Conservation (phyloP, 2,113 vertebrate species). For the Tupaia tana region DNA sequence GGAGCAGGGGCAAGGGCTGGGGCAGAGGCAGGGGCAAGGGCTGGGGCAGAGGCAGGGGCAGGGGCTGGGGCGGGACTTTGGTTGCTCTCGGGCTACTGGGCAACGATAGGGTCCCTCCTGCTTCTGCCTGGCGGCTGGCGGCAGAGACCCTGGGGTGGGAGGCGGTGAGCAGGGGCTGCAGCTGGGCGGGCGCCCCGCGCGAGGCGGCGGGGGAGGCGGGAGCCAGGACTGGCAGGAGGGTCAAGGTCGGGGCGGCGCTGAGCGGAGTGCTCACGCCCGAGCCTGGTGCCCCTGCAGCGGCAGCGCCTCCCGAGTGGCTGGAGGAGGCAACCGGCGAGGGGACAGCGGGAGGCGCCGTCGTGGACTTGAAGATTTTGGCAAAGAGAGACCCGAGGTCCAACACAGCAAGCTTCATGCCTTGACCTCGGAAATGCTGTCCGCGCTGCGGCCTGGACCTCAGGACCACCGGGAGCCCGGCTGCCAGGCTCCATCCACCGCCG, state of each 20-base stretch:
- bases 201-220: background rate
- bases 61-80: background rate
- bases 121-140: background rate
- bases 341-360: slow-evolving; percentile 39
- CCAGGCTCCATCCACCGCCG: slow-evolving; percentile 51
- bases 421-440: background rate
- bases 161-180: slow-evolving; percentile 17
- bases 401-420: slow-evolving; percentile 82
- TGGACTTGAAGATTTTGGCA: slow-evolving; percentile 81
- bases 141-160: background rate
- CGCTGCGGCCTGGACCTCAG: background rate
- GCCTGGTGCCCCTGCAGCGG: background rate
- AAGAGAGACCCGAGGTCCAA: slow-evolving; percentile 80
- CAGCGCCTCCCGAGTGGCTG: background rate
- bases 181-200: background rate
- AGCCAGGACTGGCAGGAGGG: background rate
- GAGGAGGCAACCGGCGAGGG: background rate
- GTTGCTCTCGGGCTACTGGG: slow-evolving; percentile 44
- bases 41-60: too few relatives aligned
- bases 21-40: too few relatives aligned
- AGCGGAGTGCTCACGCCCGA: background rate
- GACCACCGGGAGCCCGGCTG: background rate
- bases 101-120: background rate
- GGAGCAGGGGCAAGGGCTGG: too few relatives aligned
- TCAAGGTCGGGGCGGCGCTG: background rate